phyloP scores from a whole-genome alignment of 23 tunicate genomes.

The Botrylloides violaceus region DNA sequence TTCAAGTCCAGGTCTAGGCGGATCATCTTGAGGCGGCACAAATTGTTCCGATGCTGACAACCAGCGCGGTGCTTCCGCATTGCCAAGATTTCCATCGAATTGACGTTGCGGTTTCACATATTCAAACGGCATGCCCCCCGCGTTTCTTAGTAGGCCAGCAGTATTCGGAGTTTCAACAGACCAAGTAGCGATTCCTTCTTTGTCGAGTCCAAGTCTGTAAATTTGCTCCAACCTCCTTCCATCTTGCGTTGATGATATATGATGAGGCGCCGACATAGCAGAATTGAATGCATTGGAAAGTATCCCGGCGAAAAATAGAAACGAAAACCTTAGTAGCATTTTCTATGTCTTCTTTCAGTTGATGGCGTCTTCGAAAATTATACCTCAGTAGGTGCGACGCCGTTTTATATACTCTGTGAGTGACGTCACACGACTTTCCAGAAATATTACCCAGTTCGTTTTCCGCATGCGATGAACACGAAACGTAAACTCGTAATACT shows the following conservation, averaged over 20 bases:
- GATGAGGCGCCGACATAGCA: neutral
- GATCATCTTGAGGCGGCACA: neutral
- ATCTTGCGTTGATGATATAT: neutral
- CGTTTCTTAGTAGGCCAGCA: slow-evolving; percentile 1
- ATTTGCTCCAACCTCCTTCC: slow-evolving; percentile 8
- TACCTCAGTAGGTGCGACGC: neutral
- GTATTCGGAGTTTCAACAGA: neutral
- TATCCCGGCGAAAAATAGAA: neutral
- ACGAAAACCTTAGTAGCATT: no score
- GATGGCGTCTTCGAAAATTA: neutral
- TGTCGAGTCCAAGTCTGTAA: slow-evolving; percentile 15
- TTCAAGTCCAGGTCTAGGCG: slow-evolving; percentile 24
- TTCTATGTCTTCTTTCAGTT: neutral
- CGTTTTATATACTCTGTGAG: neutral
- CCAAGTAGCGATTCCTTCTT: slow-evolving; percentile 10
- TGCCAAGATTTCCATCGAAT: slow-evolving; percentile 14
- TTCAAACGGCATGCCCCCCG: neutral
- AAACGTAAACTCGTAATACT: no score
- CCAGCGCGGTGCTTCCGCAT: neutral
- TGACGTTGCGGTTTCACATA: neutral
- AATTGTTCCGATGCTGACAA: neutral
- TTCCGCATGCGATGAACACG: no score
- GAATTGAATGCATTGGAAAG: neutral
- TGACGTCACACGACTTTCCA: neutral
- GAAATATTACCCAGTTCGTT: neutral